Base-by-base conservation (phyloP, 2,113 vertebrate genomes). In the Brevimyrus niger region DNA sequence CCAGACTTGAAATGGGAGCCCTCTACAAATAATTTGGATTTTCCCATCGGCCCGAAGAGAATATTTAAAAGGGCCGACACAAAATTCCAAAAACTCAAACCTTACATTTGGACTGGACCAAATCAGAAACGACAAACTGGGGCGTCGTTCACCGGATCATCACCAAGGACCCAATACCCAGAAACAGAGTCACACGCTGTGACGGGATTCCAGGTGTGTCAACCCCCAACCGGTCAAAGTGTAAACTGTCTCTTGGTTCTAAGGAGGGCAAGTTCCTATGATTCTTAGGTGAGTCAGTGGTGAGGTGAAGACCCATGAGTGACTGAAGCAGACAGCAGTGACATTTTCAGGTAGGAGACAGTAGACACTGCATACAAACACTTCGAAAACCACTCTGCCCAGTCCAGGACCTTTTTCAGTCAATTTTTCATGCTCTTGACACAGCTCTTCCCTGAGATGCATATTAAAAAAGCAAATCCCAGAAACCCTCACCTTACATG, bases 381-480 rank as follows among this genome's bases (percentile, higher is more conserved):
- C 86, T 58, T 35, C 2, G 31, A 88, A 61, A 58, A 46, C 50
- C 38, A 44, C 42, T 65, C 55, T n/a, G 19, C 87, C 38, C 15
- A 23, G 31, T 83, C 55, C 38, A 21, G 23, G 31, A 47, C 61
- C 19, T 80, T 87, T 90, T 69, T 50, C 23, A n/a, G 58, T 88
- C 27, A 44, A 82, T 58, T 53, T 17, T 48, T n/a, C 51, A 65
- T 47, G 87, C 35, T 61, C 73, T 84, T 4, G 48, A 88, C 17
- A 84, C 42, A 61, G 42, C 3, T 88, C 55, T 58, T 90, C 87
- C 89, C 89, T 90, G 89, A 90, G 89, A 47, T 61, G 51, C 31
- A 50, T 15, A 83, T 38, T 50, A n/a, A 46, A 83, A 61, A 35
- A 51, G 27, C 58, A 88, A 88, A 88, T 10, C 42, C 38, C 42